Conservation (phyloP, 2,113 vertebrate genomes). For the Apistogramma diplotaenia region DNA sequence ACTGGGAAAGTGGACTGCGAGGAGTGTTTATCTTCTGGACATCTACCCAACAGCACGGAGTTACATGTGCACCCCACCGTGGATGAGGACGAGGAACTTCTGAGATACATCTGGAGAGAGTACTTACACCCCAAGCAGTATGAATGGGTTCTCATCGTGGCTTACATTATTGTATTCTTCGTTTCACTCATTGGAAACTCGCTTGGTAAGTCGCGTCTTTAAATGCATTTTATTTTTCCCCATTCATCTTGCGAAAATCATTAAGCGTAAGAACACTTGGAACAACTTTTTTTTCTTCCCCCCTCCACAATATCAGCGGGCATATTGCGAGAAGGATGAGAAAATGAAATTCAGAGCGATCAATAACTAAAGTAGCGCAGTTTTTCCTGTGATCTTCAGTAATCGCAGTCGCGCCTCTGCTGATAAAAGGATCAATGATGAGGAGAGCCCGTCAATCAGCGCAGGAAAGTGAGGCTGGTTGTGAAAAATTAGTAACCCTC, state of each 20-base stretch:
- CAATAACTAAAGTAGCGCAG: not conserved
- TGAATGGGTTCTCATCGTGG: constrained; percentile 93
- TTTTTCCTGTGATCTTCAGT: not conserved
- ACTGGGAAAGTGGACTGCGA: constrained; percentile 71
- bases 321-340: not conserved
- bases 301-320: not conserved
- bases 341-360: no score
- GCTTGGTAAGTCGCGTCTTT: constrained; percentile 82
- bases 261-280: not conserved
- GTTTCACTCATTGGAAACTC: constrained; percentile 92
- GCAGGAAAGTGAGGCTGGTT: not conserved
- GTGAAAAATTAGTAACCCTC: not conserved
- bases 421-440: not conserved
- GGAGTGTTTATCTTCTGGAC: constrained; percentile 76
- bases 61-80: constrained; percentile 62
- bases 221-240: not conserved
- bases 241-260: not conserved
- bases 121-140: constrained; percentile 95
- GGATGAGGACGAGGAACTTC: constrained; percentile 93
- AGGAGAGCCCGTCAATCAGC: not conserved
- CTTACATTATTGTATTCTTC: constrained; percentile 92
- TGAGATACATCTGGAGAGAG: constrained; percentile 93
- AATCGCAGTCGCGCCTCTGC: not conserved
- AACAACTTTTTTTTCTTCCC: constrained; percentile 4
- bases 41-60: constrained; percentile 78